A percentile compares a stretch with the other conserved stretches of the same genome.
These are phyloP conservation scores for Archaeoteleia sp. DNA, from an alignment of 2,888 invertebrate species.

Conservation along the genomic window DNA sequence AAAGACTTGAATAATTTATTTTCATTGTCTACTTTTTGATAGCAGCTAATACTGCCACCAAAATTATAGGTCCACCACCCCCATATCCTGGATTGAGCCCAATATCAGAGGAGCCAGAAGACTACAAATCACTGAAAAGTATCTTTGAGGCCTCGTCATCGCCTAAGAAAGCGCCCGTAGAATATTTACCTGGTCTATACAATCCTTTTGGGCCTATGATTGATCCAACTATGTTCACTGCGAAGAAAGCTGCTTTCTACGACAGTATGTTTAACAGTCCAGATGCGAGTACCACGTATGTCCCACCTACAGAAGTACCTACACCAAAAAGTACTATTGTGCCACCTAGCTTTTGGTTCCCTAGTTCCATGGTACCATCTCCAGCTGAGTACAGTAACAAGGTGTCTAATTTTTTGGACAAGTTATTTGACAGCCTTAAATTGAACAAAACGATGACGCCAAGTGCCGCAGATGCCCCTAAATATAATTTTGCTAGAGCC, in stretches of 20 bases:
- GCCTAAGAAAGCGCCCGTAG: constrained; percentile 15
- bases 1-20: not conserved
- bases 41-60: constrained; percentile 21
- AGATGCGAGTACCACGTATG: constrained; percentile 59
- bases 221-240: constrained; percentile 63
- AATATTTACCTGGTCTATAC: constrained; percentile 44
- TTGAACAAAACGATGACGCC: constrained; percentile 56
- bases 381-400: constrained; percentile 68
- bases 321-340: constrained; percentile 67
- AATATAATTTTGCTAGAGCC: constrained; percentile 37
- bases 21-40: constrained; percentile 7
- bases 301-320: constrained; percentile 53
- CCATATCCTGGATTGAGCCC: constrained; percentile 62
- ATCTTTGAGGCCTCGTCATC: not conserved
- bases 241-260: constrained; percentile 66
- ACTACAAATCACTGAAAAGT: constrained; percentile 17
- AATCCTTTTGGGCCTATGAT: constrained; percentile 58
- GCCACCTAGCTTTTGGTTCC: constrained; percentile 68
- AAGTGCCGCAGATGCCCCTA: constrained; percentile 9
- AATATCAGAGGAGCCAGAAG: constrained; percentile 62
- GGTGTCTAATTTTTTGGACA: constrained; percentile 64
- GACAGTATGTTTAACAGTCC: constrained; percentile 66
- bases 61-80: constrained; percentile 57
- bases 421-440: constrained; percentile 65
- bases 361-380: constrained; percentile 61